A percentile compares a stretch with the other conserved stretches of the same genome.
phyloP scores from a whole-genome alignment of 2,888 invertebrate species.

The Spisula solida region DNA sequence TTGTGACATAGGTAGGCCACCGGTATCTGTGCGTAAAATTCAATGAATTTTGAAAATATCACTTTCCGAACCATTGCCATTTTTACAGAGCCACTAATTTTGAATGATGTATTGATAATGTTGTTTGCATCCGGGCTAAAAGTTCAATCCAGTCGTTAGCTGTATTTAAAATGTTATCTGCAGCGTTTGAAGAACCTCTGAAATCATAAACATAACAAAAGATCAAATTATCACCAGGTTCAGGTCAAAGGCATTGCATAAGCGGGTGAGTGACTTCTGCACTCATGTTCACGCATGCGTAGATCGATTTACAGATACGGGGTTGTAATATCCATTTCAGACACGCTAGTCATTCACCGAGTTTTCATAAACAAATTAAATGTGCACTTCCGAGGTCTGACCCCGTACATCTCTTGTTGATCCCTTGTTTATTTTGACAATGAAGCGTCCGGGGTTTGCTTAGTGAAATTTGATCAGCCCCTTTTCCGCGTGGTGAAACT shows the following conservation, averaged over 20 bases:
- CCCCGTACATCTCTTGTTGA: constrained; percentile 23
- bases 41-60: not conserved
- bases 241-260: constrained; percentile 21
- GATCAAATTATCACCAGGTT: not conserved
- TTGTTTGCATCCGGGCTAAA: constrained; percentile 7
- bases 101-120: not conserved
- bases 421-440: not conserved
- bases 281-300: constrained; percentile 17
- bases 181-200: not conserved
- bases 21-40: too few species aligned
- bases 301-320: constrained; percentile 18
- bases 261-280: constrained; percentile 1
- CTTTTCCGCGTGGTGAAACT: not conserved
- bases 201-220: constrained; percentile 4
- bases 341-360: constrained; percentile 10
- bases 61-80: not conserved
- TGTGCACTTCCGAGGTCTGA: constrained; percentile 16
- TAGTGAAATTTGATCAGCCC: constrained; percentile 15
- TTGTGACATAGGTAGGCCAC: too few species aligned
- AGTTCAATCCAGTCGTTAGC: not conserved
- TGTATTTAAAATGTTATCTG: constrained; percentile 16
- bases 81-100: constrained; percentile 1
- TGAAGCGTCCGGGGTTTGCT: not conserved
- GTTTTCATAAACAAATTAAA: constrained; percentile 15
- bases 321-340: not conserved